Evolutionary conservation across 2,888 invertebrate species (phyloP).

Genomic region (Melanargia galathea): DNA sequence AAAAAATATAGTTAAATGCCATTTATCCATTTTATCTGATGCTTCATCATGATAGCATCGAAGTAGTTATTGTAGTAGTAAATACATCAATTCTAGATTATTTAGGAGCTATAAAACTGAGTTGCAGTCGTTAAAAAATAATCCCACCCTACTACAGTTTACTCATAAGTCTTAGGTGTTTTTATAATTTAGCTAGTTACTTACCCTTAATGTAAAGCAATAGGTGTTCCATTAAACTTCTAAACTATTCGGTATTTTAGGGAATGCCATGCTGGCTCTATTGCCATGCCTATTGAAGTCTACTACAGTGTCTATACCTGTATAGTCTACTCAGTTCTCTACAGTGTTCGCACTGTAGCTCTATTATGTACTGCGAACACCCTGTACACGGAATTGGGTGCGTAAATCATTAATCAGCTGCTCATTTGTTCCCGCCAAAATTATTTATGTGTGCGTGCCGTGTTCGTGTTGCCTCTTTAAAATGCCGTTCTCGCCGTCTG

Average conservation of each 20-base stretch:
- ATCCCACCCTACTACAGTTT: too few species aligned
- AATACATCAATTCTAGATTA: neutral
- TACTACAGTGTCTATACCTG: neutral
- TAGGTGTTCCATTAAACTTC: too few species aligned
- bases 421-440: conserved; percentile 79
- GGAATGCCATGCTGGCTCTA: neutral
- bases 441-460: conserved; percentile 62
- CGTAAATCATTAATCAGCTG: conserved; percentile 80
- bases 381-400: conserved; percentile 69
- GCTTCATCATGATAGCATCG: neutral
- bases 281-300: neutral
- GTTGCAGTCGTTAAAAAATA: neutral
- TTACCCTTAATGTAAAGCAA: neutral
- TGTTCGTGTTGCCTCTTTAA: conserved; percentile 68
- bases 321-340: neutral
- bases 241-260: neutral
- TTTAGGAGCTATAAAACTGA: neutral
- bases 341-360: conserved; percentile 29
- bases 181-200: neutral
- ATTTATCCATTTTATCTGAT: neutral
- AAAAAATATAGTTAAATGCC: too few species aligned
- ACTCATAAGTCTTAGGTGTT: neutral
- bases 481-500: conserved; percentile 61
- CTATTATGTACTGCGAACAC: conserved; percentile 43
- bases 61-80: conserved; percentile 8